Conservation (phyloP, 1,140 invertebrate species). For the Polypedilum vanderplanki region DNA sequence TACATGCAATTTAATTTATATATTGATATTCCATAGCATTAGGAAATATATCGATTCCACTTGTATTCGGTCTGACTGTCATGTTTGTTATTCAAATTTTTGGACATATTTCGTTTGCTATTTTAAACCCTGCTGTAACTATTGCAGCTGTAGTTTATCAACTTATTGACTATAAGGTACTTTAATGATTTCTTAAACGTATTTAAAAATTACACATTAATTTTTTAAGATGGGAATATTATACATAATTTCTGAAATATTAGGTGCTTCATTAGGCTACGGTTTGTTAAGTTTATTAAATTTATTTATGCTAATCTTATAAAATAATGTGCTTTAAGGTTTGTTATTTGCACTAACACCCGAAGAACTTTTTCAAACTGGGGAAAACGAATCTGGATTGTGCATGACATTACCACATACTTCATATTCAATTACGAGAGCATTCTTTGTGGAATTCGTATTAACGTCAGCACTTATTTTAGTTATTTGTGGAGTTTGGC, state of each 20-base stretch:
- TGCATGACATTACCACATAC: conserved; percentile 53
- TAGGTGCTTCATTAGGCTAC: conserved; percentile 53
- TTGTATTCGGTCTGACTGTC: conserved; percentile 63
- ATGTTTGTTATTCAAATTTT: conserved; percentile 56
- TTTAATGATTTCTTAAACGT: too few species aligned
- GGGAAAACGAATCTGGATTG: conserved; percentile 40
- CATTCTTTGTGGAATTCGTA: conserved; percentile 53
- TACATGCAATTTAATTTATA: too few species aligned
- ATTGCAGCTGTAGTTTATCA: conserved; percentile 52
- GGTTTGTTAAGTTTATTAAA: too few species aligned
- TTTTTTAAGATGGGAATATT: not conserved
- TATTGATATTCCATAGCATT: too few species aligned
- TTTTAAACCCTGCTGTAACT: conserved; percentile 73
- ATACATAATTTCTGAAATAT: conserved; percentile 54
- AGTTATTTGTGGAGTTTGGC: conserved; percentile 57
- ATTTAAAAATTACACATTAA: too few species aligned
- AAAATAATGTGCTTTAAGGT: too few species aligned
- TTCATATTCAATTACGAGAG: conserved; percentile 44
- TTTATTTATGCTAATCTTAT: too few species aligned
- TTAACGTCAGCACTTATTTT: conserved; percentile 53
- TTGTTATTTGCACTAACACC: conserved; percentile 41
- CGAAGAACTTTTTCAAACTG: not conserved
- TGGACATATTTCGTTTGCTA: conserved; percentile 61
- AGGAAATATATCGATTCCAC: conserved; percentile 50
- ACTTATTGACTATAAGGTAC: conserved; percentile 46